Base-by-base conservation (phyloP, 2,113 vertebrate species). In the Mesembrinibis cayennensis region DNA sequence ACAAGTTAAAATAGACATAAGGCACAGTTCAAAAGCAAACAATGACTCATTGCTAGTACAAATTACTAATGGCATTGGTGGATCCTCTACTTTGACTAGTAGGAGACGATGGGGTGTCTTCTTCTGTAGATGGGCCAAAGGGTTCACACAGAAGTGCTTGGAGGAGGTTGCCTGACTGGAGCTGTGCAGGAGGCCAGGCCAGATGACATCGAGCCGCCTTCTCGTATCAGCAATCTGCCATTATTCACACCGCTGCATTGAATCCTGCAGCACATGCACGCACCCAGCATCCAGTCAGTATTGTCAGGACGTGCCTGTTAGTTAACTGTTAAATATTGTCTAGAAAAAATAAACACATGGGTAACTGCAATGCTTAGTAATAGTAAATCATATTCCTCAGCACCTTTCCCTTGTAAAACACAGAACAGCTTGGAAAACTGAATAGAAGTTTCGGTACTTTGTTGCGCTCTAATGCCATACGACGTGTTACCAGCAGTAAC, bases 1-100 rank as follows among this genome's bases (percentile, higher is more conserved):
- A 72, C 70, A 90, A 91, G 82, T 90, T 94, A 95, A 96, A 95
- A 94, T 80, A 93, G 92, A 91, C 85, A 88, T 82, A 85, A 96
- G 66, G 71, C 90, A 94, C 58, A 89, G 58, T 76, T 95, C 56
- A 95, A 93, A 91, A 92, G 87, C 87, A 93, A 95, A 79, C 83
- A 88, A 45, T 96, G 95, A 96, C 70, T 97, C 93, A 96, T 6
- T 88, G 62, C 84, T 95, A 88, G 82, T 77, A 90, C 74, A 93
- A 79, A 85, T 82, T 82, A 65, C 78, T 88, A 88, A 92, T 88
- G 82, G 71, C 67, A 53, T 45, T 73, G 71, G 58, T 95, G 84
- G 62, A 90, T 94, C 74, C 82, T 91, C 74, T 72, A 2, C 70
- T 76, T 91, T 30, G 52, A 84, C 27, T 58, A 22, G 25, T 17